Evolutionary conservation across 2,888 invertebrate species (phyloP), one percentile per base, ranked within the genome.

Genomic region (Papilio elwesi): DNA sequence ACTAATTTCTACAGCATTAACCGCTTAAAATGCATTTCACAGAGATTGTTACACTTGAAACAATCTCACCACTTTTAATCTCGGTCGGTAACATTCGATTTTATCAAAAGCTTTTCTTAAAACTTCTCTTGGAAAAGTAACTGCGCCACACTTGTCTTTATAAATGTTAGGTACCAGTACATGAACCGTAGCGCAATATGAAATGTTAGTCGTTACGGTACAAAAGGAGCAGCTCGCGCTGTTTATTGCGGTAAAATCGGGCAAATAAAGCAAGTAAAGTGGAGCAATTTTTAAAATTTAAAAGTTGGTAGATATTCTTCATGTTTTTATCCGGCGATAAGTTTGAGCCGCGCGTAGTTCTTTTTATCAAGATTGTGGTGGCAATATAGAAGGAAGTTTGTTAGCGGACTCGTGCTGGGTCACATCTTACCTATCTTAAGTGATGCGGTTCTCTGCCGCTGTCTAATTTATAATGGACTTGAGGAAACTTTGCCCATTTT

Each of bases 401-500:
- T 88, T 82, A 85, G 86, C 87, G 86, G 89, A 87, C 87, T 91
- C 91, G 90, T 90, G 90, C 87, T 89, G 90, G 92, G 92, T 91
- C 92, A 91, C 90, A 92, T 91, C 90, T 88, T 92, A 92, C 92
- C 92, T 92, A 93, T 91, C 93, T 93, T 90, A 93, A 92, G 90
- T 91, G 93, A 93, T 92, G 92, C 91, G 92, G 89, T 89, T 88
- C 91, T 92, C 85, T 85, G 85, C 90, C 91, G 89, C 89, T 90
- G 93, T 93, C 93, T 93, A 93, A 93, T 93, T 93, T 93, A 93
- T 93, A 93, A 93, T 93, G 93, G 93, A 92, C 93, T 93, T 93
- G 89, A 87, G 92, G 88, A 92, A 93, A 93, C 92, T 93, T 93
- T 82, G 90, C 85, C 90, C 93, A 93, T 93, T 93, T 93, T 93